Evolutionary conservation across 2,888 invertebrate genomes (phyloP), one percentile per base, ranked within the genome.

Genomic region (Meteorus cinctellus): DNA sequence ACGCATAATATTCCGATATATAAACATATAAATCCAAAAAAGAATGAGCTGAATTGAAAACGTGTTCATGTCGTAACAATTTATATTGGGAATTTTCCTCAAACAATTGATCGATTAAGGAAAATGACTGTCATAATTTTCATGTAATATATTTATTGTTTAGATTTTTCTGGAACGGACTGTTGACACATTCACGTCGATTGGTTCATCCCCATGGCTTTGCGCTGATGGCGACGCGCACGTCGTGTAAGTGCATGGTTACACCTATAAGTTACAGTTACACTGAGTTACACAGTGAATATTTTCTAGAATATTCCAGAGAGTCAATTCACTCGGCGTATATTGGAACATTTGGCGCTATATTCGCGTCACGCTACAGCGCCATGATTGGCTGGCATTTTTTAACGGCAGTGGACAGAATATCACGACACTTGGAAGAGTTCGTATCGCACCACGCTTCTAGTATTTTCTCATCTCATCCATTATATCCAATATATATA

Each of bases 251-350:
- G 16, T 5, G n/a, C n/a, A n/a, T 14, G 48, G 16, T 48, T 16
- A n/a, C 48, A n/a, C n/a, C 4, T n/a, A n/a, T n/a, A 4, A 1
- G 24, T 24, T 24, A 24, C 24, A 24, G 24, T 24, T 24, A 24
- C 24, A n/a, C n/a, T n/a, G n/a, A 10, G 45, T 45, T 45, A 14
- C 14, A 14, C 8, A 24, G 1, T 3, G 71, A 74, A 73, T 77
- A 78, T 75, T 81, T 84, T 84, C 84, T 80, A 83, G 84, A 87
- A 88, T 84, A 84, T 88, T 87, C 87, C 85, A 86, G 84, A 81
- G 29, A 69, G 62, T 62, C 45, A 55, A 16, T 51, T 12, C 29
- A 41, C 68, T 31, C 62, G 70, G 36, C 83, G 41, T 55, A 55
- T 55, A 55, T 55, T 19, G 55, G 8, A n/a, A 19, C 82, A 85